Evolutionary conservation across 2,797 vertebrate species (phyloP).

Genomic region (Amblyopsis hoosieri): DNA sequence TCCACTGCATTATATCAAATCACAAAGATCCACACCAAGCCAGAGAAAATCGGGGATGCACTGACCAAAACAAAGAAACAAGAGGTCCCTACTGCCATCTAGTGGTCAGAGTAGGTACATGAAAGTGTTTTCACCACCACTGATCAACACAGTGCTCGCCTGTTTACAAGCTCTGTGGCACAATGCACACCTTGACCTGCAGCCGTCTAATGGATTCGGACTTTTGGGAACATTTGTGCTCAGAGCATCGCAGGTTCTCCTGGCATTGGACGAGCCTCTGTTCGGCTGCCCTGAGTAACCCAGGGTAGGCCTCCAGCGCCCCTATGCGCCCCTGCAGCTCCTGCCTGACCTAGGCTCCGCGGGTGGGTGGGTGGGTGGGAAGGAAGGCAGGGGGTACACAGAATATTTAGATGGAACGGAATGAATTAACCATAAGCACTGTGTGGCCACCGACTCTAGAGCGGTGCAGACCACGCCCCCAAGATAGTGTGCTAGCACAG

Average conservation of each 20-base stretch:
- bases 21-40: conserved; percentile 26
- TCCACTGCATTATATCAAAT: not conserved
- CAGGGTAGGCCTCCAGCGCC: conserved; percentile 71
- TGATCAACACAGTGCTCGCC: conserved; percentile 18
- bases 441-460: too few species aligned
- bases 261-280: conserved; percentile 74
- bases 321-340: conserved; percentile 73
- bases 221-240: conserved; percentile 74
- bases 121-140: conserved; percentile 20
- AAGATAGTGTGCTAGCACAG: too few species aligned
- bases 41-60: conserved; percentile 27
- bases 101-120: conserved; percentile 50
- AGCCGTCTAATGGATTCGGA: conserved; percentile 76
- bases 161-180: not conserved
- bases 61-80: conserved; percentile 9
- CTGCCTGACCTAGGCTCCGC: conserved; percentile 77
- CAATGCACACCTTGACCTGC: conserved; percentile 80
- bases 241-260: conserved; percentile 69
- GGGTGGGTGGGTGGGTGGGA: conserved; percentile 14
- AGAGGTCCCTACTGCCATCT: conserved; percentile 41
- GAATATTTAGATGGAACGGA: too few species aligned
- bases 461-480: too few species aligned
- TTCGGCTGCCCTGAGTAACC: conserved; percentile 74
- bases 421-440: too few species aligned
- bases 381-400: not conserved